Percentiles rank a stretch among this genome's conserved stretches.
Conservation (phyloP, 2,797 vertebrate species). For the Borostomias antarcticus region DNA sequence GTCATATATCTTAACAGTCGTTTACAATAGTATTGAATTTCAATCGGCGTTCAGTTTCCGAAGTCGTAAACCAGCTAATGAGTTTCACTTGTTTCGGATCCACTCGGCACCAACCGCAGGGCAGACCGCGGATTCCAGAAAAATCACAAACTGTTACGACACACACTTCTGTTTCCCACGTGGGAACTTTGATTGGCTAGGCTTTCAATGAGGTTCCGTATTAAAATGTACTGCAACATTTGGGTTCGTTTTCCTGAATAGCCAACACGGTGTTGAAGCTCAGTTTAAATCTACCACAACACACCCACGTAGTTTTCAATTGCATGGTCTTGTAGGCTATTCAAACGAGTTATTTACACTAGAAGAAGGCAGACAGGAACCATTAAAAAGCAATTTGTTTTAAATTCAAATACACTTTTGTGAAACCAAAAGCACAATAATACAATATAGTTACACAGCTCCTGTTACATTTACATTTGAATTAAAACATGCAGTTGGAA, state of each 20-base stretch:
- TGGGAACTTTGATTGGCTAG: slow-evolving; percentile 17
- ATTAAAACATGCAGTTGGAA: slow-evolving; percentile 4
- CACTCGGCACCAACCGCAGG: slow-evolving; percentile 59
- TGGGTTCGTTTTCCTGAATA: slow-evolving; percentile 68
- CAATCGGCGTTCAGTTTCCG: slow-evolving; percentile 65
- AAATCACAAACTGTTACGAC: slow-evolving; percentile 61
- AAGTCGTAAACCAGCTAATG: slow-evolving; percentile 74
- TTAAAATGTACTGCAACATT: slow-evolving; percentile 23
- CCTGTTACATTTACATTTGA: not conserved
- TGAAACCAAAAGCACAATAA: slow-evolving; percentile 20
- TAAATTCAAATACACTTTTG: slow-evolving; percentile 15
- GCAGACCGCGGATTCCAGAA: slow-evolving; percentile 66
- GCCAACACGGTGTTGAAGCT: slow-evolving; percentile 33
- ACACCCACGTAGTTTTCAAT: not conserved
- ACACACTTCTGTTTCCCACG: slow-evolving; percentile 31
- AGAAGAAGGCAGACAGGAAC: slow-evolving; percentile 27
- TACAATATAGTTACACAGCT: not conserved
- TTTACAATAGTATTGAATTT: slow-evolving; percentile 71
- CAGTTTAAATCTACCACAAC: slow-evolving; percentile 51
- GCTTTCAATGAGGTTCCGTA: not conserved
- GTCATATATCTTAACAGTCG: not conserved
- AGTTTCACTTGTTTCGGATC: slow-evolving; percentile 71
- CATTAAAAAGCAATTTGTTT: slow-evolving; percentile 15
- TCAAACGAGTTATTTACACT: slow-evolving; percentile 21
- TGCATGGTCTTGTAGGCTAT: not conserved